phyloP scores from a whole-genome alignment of 1,140 invertebrate species.

The Drosophila chauvacae region DNA sequence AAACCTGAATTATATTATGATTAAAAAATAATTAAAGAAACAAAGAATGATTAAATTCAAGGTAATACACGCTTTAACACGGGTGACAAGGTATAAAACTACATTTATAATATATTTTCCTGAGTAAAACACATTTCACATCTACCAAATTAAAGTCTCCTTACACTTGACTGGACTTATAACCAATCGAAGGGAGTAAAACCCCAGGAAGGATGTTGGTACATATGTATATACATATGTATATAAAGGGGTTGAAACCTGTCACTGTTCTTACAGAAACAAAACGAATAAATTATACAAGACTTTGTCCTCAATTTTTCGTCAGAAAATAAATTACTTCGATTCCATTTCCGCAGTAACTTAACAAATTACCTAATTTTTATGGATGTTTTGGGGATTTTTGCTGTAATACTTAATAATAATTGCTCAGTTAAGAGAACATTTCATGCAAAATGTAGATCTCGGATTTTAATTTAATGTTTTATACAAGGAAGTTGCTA shows the following conservation, averaged over 20 bases:
- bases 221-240: no score
- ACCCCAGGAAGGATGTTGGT: not conserved
- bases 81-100: not conserved
- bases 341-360: not conserved
- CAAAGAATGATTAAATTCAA: not conserved
- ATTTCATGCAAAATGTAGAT: not conserved
- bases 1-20: not conserved
- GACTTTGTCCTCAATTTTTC: conserved; percentile 1
- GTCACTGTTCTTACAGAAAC: conserved; percentile 13
- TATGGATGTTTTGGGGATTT: not conserved
- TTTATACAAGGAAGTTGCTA: not conserved
- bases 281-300: conserved; percentile 12
- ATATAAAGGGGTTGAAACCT: conserved; percentile 27
- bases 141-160: conserved; percentile 25
- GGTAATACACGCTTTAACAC: no score
- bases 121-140: not conserved
- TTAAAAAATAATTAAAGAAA: not conserved
- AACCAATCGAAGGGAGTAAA: conserved; percentile 1
- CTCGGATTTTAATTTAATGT: no score
- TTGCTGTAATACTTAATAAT: not conserved
- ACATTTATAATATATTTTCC: not conserved
- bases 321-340: not conserved
- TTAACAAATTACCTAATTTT: not conserved
- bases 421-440: not conserved
- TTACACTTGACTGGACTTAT: conserved; percentile 15